These are phyloP conservation scores for Sparidentex hasta DNA, from an alignment of 2,797 vertebrate genomes.

Conservation along the genomic window DNA sequence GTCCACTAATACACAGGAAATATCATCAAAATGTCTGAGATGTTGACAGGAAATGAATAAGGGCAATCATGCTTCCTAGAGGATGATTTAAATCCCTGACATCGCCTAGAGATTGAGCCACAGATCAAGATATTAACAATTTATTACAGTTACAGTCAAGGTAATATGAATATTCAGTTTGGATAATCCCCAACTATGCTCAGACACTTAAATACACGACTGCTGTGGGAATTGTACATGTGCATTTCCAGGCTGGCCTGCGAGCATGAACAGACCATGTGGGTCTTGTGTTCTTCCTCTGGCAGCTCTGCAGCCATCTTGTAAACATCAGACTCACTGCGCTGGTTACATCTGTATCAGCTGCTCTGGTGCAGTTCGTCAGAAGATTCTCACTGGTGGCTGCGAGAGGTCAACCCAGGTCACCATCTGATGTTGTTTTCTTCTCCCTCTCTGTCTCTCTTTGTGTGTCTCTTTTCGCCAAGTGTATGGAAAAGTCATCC, in stretches of 20 bases:
- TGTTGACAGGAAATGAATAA: neutral
- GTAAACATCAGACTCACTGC: conserved; percentile 19
- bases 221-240: conserved; percentile 33
- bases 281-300: conserved; percentile 18
- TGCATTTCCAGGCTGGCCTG: conserved; percentile 16
- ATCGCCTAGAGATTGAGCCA: no score
- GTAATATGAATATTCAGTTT: neutral
- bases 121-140: neutral
- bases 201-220: neutral
- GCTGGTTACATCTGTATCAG: conserved; percentile 39
- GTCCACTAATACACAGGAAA: neutral
- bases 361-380: conserved; percentile 40
- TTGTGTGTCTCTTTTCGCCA: conserved; percentile 7
- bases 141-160: neutral
- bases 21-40: neutral
- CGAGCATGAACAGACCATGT: neutral
- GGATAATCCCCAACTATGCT: neutral
- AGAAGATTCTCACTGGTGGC: conserved; percentile 22
- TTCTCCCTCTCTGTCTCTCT: neutral
- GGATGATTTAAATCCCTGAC: neutral
- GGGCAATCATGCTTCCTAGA: neutral
- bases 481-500: conserved; percentile 70
- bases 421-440: conserved; percentile 56
- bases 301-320: conserved; percentile 16
- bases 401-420: conserved; percentile 47